Conservation (phyloP, 2,797 vertebrate genomes). For the Chelon labrosus region DNA sequence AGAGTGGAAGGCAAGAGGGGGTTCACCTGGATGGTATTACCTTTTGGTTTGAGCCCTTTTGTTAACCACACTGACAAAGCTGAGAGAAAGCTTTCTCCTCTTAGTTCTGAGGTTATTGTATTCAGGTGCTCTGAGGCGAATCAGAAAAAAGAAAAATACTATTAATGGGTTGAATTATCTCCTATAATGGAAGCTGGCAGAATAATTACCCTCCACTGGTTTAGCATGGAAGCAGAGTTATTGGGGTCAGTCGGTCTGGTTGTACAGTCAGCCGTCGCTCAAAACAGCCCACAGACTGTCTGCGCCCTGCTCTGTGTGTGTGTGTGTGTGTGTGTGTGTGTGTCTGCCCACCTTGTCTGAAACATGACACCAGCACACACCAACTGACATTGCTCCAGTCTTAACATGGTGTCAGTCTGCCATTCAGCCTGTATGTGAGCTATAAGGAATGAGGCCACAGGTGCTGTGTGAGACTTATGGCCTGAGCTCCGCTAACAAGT, state of each 20-base stretch:
- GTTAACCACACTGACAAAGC: constrained; percentile 43
- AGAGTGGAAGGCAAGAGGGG: constrained; percentile 44
- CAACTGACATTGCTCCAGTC: constrained; percentile 43
- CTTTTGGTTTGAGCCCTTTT: constrained; percentile 51
- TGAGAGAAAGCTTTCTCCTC: constrained; percentile 39
- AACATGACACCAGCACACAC: constrained; percentile 65
- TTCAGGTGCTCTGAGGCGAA: constrained; percentile 49
- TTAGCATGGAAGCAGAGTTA: constrained; percentile 41
- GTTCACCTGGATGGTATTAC: constrained; percentile 74
- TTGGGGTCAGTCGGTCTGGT: constrained; percentile 60
- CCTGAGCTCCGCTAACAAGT: constrained; percentile 48
- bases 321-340: constrained; percentile 44
- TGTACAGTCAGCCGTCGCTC: constrained; percentile 49
- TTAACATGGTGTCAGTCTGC: constrained; percentile 74
- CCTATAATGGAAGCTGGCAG: constrained; percentile 28
- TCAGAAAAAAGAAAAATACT: background rate
- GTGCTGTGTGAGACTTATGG: constrained; percentile 59
- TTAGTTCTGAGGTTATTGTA: constrained; percentile 33
- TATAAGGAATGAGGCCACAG: constrained; percentile 79
- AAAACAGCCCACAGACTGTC: constrained; percentile 64
- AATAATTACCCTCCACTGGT: constrained; percentile 46
- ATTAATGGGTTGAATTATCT: constrained; percentile 50
- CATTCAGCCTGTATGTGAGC: constrained; percentile 57
- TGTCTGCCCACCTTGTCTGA: constrained; percentile 64
- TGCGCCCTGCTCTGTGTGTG: constrained; percentile 51